Percentiles rank a stretch among this genome's conserved stretches.
Evolutionary conservation across 2,888 invertebrate genomes (phyloP).

Genomic region (Sceliomorpha sp.): DNA sequence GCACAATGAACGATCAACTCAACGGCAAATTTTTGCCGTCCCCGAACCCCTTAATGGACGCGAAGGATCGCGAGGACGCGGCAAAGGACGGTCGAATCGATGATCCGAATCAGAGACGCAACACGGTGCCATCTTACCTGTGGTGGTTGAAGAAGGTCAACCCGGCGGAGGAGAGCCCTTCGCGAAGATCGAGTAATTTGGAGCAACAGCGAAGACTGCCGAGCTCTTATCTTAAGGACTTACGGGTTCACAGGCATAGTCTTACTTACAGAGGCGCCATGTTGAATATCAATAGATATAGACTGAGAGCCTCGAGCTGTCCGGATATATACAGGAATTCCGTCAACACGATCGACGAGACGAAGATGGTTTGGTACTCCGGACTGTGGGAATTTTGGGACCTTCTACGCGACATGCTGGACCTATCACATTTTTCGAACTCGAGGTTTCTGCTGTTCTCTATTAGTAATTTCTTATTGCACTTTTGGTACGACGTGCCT

Average conservation of each 20-base stretch:
- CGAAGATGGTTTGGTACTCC: conserved; percentile 88
- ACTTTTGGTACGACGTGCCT: conserved; percentile 96
- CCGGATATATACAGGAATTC: conserved; percentile 94
- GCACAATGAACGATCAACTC: conserved; percentile 81
- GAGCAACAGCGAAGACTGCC: conserved; percentile 80
- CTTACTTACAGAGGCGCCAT: conserved; percentile 92
- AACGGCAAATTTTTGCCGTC: conserved; percentile 70
- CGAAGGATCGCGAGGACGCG: conserved; percentile 34
- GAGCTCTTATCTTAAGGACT: conserved; percentile 85
- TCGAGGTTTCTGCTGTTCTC: conserved; percentile 89
- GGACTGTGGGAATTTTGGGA: conserved; percentile 90
- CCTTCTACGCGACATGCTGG: conserved; percentile 88
- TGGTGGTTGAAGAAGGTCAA: conserved; percentile 82
- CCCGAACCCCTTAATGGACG: conserved; percentile 73
- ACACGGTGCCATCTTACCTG: conserved; percentile 42
- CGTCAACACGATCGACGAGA: conserved; percentile 92
- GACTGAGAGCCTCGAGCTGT: conserved; percentile 91
- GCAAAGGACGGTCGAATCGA: conserved; percentile 21
- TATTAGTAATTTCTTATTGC: conserved; percentile 92
- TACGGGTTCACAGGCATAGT: conserved; percentile 88
- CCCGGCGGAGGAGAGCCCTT: conserved; percentile 77
- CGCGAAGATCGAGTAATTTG: conserved; percentile 74
- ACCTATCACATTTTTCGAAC: conserved; percentile 90
- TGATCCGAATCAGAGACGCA: conserved; percentile 15
- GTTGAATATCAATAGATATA: conserved; percentile 90